phyloP scores from a whole-genome alignment of 2,888 invertebrate genomes.

The Lochmaea capreae region DNA sequence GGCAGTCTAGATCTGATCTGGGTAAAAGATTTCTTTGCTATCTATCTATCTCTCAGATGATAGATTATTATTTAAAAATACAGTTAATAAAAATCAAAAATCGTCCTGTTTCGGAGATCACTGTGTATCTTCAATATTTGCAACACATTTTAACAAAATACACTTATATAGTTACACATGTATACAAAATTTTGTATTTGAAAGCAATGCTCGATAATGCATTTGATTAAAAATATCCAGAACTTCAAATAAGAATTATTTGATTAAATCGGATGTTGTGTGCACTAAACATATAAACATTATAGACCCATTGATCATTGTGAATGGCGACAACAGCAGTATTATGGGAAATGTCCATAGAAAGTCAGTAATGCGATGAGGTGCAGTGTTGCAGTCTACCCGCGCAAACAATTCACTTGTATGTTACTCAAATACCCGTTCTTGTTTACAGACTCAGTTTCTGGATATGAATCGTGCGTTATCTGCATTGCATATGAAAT shows the following conservation, averaged over 20 bases:
- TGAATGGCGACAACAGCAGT: conserved; percentile 1
- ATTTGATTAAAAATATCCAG: background rate
- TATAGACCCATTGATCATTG: background rate
- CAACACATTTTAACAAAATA: too few species aligned
- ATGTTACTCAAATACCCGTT: conserved; percentile 29
- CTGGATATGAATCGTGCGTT: conserved; percentile 25
- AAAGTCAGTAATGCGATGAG: conserved; percentile 18
- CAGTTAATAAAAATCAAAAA: too few species aligned
- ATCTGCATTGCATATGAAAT: conserved; percentile 28
- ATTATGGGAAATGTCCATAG: background rate
- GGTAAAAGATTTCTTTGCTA: too few species aligned
- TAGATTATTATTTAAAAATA: too few species aligned
- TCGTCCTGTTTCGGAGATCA: too few species aligned
- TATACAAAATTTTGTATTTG: too few species aligned
- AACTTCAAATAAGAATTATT: background rate
- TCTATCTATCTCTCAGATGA: too few species aligned
- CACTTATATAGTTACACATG: too few species aligned
- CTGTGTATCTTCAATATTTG: too few species aligned
- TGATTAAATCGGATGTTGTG: background rate
- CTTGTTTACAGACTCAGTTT: conserved; percentile 30
- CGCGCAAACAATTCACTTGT: conserved; percentile 10
- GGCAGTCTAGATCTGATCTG: too few species aligned
- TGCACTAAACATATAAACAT: background rate
- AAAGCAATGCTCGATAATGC: background rate
- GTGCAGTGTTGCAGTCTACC: conserved; percentile 12